Base-by-base conservation (phyloP, 2,797 vertebrate genomes). In the Orientallactaga sibirica region DNA sequence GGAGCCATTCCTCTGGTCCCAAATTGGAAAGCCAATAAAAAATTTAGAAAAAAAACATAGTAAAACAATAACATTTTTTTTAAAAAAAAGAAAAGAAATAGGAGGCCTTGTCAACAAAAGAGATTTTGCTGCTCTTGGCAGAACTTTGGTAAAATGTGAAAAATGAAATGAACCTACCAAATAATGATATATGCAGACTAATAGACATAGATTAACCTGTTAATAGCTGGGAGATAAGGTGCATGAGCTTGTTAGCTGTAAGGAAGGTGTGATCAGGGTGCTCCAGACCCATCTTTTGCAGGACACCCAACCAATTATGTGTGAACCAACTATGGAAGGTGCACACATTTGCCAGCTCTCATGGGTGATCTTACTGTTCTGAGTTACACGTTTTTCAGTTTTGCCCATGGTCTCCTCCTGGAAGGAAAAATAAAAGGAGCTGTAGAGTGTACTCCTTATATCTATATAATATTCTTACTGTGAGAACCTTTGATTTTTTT, bases 141-240 rank as follows among this genome's bases (percentile, higher is more conserved):
- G 11, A 58, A 58, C 55, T 58, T 58, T 58, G 12, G 55, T 16
- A 16, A 58, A 58, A 58, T 58, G 16, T 14, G 2, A 58, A 58
- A 58, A 58, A 58, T 58, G 55, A 14, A 12, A 14, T 58, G 12
- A 58, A 58, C 55, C 10, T 58, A 58, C 14, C 55, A 58, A 58
- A 58, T 58, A 58, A 58, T 58, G 12, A 58, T 58, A 58, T 58
- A 58, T 58, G 12, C 55, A 58, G 12, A 16, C 12, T 58, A 58
- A 58, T 16, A 12, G 7, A 58, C 55, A 58, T 58, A 58, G 55
- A 12, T 58, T 16, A 58, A 12, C 55, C 55, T 14, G 16, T 58
- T 14, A 58, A 58, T 58, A 58, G 9, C 55, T 58, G 55, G 12
- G 55, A 58, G 55, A 27, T 29, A 29, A 68, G 97, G 98, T 97